Conservation (phyloP, 2,113 vertebrate genomes). For the Pangasianodon gigas region DNA sequence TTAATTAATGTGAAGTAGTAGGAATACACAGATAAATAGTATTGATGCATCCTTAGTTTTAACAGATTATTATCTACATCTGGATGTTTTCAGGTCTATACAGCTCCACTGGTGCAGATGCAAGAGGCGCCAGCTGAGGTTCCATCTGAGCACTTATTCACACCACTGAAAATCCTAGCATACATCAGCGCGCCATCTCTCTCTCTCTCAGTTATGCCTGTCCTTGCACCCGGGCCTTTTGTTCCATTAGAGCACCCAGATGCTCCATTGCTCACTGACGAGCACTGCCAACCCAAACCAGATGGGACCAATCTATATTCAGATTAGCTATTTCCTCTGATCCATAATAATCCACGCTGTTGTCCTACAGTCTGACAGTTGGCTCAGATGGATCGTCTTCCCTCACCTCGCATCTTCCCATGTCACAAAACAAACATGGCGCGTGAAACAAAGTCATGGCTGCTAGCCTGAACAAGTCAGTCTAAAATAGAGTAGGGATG, state of each 20-base stretch:
- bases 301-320: constrained; percentile 82
- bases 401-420: constrained; percentile 10
- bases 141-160: constrained; percentile 57
- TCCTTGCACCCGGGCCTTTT: constrained; percentile 64
- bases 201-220: constrained; percentile 41
- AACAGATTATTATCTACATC: constrained; percentile 16
- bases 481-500: constrained; percentile 22
- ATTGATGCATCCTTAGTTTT: background rate
- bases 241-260: constrained; percentile 78
- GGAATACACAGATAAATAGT: background rate
- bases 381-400: constrained; percentile 24
- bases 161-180: constrained; percentile 50
- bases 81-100: constrained; percentile 25
- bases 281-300: constrained; percentile 75
- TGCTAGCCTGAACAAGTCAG: constrained; percentile 28
- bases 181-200: constrained; percentile 59
- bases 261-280: constrained; percentile 76
- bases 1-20: background rate
- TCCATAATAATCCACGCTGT: constrained; percentile 72
- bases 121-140: constrained; percentile 10
- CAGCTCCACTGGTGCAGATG: background rate
- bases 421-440: constrained; percentile 12
- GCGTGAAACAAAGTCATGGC: constrained; percentile 13
- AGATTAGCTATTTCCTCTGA: constrained; percentile 79
- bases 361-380: constrained; percentile 70